Base-by-base conservation (phyloP, 2,797 vertebrate genomes). In the Hybognathus amarus region DNA sequence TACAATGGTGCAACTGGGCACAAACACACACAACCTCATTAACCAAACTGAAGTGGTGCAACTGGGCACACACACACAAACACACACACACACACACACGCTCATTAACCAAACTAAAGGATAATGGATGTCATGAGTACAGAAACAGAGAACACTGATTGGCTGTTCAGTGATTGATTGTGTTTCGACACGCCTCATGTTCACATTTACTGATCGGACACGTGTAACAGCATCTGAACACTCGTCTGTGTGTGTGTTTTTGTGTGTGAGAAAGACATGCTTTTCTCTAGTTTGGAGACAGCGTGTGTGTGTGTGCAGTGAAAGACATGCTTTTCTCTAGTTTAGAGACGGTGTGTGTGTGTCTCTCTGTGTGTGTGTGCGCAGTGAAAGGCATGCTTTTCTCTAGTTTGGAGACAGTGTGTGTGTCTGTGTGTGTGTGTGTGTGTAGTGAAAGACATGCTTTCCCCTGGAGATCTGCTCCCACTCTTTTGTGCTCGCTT, bases 401-500 rank as follows among this genome's bases (percentile, higher is more conserved):
- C 40, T 42, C 40, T 42, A 11, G 40, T 42, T 42, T 42, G 40
- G 40, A 42, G 40, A 42, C 40, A 2, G 40, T 40, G 40, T 40
- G 40, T 10, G 40, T 42, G 40, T 42, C 11, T 45, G 12, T 45
- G 42, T 45, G 40, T 42, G 40, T 42, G 42, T 45, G 12, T 45
- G 42, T 45, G 42, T 36, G 36, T 1, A 36, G 36, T 36, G 45
- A 47, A 47, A 47, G 45, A 47, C 45, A 47, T 47, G 45, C 45
- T 47, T 47, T 80, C 64, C 67, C 52, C 68, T 74, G 59, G 59
- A 61, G 59, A 61, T 15, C 56, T 86, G 82, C 85, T 89, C 81
- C 75, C 81, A 79, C 85, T 80, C 86, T 74, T 80, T 87, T 84
- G 81, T 73, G 70, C 75, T 42, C 45, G 80, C 79, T 86, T 84